phyloP scores from a whole-genome alignment of 2,888 invertebrate genomes.

The Nycteola revayana region DNA sequence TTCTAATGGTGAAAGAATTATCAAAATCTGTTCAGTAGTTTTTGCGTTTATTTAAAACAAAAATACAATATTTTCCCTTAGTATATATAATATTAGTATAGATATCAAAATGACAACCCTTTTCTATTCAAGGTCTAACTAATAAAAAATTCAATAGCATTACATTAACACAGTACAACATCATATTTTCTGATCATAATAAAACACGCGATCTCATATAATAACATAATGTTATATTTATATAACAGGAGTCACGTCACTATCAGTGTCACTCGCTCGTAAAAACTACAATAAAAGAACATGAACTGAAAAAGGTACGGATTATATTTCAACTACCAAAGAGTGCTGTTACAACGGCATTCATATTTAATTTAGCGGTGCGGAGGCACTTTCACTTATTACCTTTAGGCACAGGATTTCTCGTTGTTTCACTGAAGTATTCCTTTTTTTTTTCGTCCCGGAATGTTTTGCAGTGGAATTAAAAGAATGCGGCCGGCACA shows the following conservation, averaged over 20 bases:
- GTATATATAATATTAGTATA: no score
- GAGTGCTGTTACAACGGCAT: constrained; percentile 32
- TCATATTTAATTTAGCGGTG: constrained; percentile 52
- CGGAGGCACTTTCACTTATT: constrained; percentile 54
- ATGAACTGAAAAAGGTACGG: constrained; percentile 43
- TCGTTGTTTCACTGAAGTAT: constrained; percentile 28
- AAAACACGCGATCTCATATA: constrained; percentile 3
- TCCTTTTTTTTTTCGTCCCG: constrained; percentile 21
- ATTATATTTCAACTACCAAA: constrained; percentile 47
- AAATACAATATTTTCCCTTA: no score
- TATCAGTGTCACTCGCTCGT: constrained; percentile 43
- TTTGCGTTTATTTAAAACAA: no score
- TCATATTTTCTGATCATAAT: not conserved
- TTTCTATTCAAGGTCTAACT: no score
- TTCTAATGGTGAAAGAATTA: no score
- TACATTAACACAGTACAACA: no score
- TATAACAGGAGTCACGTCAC: constrained; percentile 26
- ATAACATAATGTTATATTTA: constrained; percentile 22
- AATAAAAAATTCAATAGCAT: no score
- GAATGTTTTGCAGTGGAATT: constrained; percentile 22
- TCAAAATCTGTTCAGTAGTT: no score
- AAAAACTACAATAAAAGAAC: constrained; percentile 54
- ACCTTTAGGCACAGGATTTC: constrained; percentile 40
- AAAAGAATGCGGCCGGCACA: constrained; percentile 25
- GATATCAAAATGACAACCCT: no score